phyloP scores from a whole-genome alignment of 2,888 invertebrate genomes.

The Unio pictorum region DNA sequence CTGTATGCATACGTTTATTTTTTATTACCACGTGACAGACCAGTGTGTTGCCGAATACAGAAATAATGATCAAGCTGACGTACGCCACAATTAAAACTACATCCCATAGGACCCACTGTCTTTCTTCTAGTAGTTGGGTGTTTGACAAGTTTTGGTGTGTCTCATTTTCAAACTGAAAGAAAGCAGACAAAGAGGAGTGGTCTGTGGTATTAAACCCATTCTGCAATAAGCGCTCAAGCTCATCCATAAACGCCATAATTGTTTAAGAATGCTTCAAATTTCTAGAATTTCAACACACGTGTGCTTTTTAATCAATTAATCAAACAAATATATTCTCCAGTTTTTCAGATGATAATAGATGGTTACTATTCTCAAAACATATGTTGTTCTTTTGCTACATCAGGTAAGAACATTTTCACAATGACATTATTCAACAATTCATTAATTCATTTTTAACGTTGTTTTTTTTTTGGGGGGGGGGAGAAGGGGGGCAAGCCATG shows the following conservation, averaged over 20 bases:
- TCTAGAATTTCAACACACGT: no score
- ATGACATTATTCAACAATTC: no score
- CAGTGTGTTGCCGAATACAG: slow-evolving; percentile 61
- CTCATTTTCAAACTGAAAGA: slow-evolving; percentile 15
- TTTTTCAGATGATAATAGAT: no score
- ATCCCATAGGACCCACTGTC: slow-evolving; percentile 16
- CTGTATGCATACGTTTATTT: slow-evolving; percentile 64
- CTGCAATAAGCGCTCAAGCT: slow-evolving; percentile 17
- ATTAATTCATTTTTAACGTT: no score
- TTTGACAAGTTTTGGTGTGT: slow-evolving; percentile 10
- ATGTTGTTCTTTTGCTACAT: no score
- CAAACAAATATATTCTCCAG: no score
- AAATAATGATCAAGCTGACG: slow-evolving; percentile 48
- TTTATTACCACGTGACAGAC: slow-evolving; percentile 64
- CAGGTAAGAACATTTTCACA: no score
- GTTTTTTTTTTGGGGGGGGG: no score
- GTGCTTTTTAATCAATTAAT: no score
- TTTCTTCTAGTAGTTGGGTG: slow-evolving; percentile 11
- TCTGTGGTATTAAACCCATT: slow-evolving; percentile 14
- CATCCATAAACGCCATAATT: slow-evolving; percentile 23
- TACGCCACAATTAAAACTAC: slow-evolving; percentile 47
- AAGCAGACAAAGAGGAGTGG: slow-evolving; percentile 10
- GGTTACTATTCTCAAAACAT: no score
- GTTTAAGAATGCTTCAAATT: no score
- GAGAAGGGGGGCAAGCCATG: no score